Evolutionary conservation across 2,113 vertebrate genomes (phyloP), one percentile per base, ranked within the genome.

Genomic region (Merops nubicus): DNA sequence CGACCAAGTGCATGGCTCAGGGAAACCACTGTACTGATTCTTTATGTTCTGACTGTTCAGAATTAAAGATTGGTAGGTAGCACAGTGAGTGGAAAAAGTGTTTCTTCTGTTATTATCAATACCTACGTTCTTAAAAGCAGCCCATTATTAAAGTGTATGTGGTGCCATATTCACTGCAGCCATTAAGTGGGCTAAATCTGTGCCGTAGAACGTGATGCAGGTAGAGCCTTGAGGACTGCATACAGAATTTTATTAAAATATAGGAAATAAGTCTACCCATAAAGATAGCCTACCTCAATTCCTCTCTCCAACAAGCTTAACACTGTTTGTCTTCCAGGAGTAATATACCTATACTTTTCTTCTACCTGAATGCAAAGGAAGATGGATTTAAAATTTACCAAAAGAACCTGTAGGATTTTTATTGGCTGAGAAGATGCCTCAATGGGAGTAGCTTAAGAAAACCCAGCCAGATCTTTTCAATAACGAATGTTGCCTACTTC

Each of bases 181-280:
- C 26, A 69, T 6, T 2, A 95, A 28, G 7, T 6, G 8, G 1
- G 42, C 26, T 29, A 51, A 20, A 51, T 38, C 12, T 74, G 23
- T 77, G 21, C 11, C 25, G 16, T 11, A 40, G 33, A 50, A 59
- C 1, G 1, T 34, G 34, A 56, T 0, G 1, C 7, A 38, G 9
- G 5, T 29, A 70, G 14, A 91, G 21, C 40, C 45, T 65, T 76
- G 29, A 62, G 23, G n/a, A 34, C 3, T 28, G 1, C 9, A 33
- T 29, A 50, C 25, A 21, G 26, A 43, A 75, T 67, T 93, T 62
- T 70, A 26, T 70, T 51, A 56, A 80, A 86, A 21, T 26, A 8
- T 3, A 47, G 29, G 12, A 64, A 73, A 38, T 36, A 62, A 1
- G 3, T 59, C 29, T 53, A 36, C 14, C 5, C 15, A 9, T 53